Conservation (phyloP, 2,797 vertebrate species). For the Hapalemur alaotrensis region DNA sequence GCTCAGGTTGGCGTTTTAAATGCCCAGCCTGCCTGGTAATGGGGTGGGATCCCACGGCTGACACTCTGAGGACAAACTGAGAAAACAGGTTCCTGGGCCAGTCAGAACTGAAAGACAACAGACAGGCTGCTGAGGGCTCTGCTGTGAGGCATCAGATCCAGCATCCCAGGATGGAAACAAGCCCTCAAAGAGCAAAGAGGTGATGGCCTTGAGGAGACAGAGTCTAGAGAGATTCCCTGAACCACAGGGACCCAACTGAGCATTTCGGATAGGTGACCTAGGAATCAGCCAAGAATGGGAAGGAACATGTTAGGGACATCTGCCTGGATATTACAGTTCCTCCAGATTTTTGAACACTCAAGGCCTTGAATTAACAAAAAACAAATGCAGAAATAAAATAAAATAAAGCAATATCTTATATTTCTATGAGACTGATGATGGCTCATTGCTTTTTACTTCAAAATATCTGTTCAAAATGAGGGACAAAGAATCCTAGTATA, state of each 20-base stretch:
- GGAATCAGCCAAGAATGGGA: background rate
- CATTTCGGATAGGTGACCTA: background rate
- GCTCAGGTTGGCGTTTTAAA: conserved; percentile 13
- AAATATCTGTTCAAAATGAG: background rate
- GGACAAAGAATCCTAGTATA: background rate
- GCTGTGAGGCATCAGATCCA: background rate
- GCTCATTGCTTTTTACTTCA: background rate
- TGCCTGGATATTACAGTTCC: background rate
- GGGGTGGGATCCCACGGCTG: background rate
- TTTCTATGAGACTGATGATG: background rate
- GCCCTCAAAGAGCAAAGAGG: background rate
- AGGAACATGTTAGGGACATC: background rate
- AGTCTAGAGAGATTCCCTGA: background rate
- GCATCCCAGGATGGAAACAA: background rate
- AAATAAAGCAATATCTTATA: background rate
- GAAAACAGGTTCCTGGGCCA: background rate
- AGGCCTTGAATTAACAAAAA: background rate
- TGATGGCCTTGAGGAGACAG: background rate
- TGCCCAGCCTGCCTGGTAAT: background rate
- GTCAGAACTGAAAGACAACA: background rate
- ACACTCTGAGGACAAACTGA: background rate
- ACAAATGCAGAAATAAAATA: background rate
- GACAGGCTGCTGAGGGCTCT: background rate
- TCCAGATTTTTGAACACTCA: background rate
- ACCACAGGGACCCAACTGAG: background rate